Evolutionary conservation across 2,797 vertebrate species (phyloP).

Genomic region (Cryptoprocta ferox): DNA sequence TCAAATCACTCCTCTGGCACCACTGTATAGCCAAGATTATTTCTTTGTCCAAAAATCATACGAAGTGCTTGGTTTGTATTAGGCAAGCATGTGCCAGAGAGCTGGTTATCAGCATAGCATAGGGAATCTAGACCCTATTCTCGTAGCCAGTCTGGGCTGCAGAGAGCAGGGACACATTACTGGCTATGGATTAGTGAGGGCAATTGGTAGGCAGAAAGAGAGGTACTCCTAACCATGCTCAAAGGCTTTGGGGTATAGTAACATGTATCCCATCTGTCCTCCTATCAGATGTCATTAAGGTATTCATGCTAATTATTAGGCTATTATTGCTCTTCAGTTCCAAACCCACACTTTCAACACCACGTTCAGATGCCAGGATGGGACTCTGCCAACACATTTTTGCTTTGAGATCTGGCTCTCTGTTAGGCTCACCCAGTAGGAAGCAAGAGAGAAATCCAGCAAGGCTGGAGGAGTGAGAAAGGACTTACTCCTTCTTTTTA

Average conservation of each 20-base stretch:
- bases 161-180: not conserved
- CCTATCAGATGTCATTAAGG: not conserved
- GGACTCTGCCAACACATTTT: not conserved
- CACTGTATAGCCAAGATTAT: not conserved
- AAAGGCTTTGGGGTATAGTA: not conserved
- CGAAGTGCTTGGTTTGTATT: not conserved
- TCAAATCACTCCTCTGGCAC: not conserved
- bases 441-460: accelerated
- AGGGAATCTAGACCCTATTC: too few relatives aligned
- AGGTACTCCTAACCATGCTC: not conserved
- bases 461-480: not conserved
- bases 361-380: not conserved
- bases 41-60: not conserved
- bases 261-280: not conserved
- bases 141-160: not conserved
- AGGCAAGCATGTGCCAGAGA: not conserved
- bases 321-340: not conserved
- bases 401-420: not conserved
- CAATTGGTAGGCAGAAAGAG: not conserved
- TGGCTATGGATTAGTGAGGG: not conserved
- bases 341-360: not conserved
- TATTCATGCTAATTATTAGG: not conserved
- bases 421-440: not conserved
- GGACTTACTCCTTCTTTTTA: not conserved
- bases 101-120: not conserved